Evolutionary conservation across 2,888 invertebrate genomes (phyloP).

Genomic region (Druceiella hillmani): DNA sequence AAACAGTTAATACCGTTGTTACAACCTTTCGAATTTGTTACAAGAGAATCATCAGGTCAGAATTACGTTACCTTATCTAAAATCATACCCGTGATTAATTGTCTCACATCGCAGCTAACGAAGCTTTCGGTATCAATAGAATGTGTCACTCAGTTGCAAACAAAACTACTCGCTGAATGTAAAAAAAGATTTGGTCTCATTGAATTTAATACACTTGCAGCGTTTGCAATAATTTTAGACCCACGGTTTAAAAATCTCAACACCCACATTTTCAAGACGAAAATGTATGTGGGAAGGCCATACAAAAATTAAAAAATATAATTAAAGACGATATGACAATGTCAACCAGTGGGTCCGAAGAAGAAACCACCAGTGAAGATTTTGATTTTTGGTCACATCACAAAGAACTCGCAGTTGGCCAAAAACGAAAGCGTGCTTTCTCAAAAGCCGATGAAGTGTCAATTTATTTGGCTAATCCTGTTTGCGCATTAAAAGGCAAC

Average conservation of each 20-base stretch:
- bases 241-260: conserved; percentile 18
- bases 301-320: no score
- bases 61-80: conserved; percentile 15
- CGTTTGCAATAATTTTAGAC: conserved; percentile 16
- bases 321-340: no score
- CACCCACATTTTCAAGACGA: conserved; percentile 17
- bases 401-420: conserved; percentile 17
- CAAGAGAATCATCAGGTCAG: conserved; percentile 19
- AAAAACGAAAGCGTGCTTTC: conserved; percentile 11
- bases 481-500: no score
- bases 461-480: no score
- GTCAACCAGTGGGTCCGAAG: conserved; percentile 18
- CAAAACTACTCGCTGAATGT: conserved; percentile 15
- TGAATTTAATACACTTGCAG: conserved; percentile 18
- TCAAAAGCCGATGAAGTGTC: no score
- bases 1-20: conserved; percentile 11
- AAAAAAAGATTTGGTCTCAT: conserved; percentile 18
- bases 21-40: conserved; percentile 18
- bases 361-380: conserved; percentile 14
- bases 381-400: conserved; percentile 19
- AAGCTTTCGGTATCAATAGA: no score
- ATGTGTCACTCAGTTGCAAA: no score
- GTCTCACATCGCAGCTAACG: conserved; percentile 15
- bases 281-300: conserved; percentile 15
- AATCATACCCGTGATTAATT: conserved; percentile 19